phyloP scores from a whole-genome alignment of 2,113 vertebrate genomes.

The Salminus brasiliensis region DNA sequence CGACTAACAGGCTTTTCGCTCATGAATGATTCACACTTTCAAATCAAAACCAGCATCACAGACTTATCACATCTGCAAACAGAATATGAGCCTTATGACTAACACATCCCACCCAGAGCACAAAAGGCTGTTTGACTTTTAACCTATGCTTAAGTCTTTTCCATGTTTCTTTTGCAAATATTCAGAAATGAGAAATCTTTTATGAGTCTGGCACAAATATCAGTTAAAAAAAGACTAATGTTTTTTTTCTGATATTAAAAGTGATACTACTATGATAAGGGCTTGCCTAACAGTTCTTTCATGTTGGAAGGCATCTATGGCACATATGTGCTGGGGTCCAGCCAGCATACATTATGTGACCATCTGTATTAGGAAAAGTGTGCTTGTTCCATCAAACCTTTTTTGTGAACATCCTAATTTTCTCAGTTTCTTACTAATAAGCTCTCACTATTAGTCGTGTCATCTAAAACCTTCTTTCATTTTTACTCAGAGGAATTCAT shows the following conservation, averaged over 20 bases:
- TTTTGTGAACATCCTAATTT: slow-evolving; percentile 26
- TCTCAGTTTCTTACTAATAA: slow-evolving; percentile 29
- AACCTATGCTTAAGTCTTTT: neutral
- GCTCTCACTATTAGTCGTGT: slow-evolving; percentile 34
- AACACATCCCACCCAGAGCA: neutral
- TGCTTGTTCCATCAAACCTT: slow-evolving; percentile 4
- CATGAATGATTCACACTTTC: neutral
- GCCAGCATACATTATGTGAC: slow-evolving; percentile 44
- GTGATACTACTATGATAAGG: neutral
- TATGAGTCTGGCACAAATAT: neutral
- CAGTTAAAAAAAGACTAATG: neutral
- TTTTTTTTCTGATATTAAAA: neutral
- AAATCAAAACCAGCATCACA: neutral
- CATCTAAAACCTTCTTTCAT: slow-evolving; percentile 1
- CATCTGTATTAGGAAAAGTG: slow-evolving; percentile 34
- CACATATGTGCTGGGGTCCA: slow-evolving; percentile 40
- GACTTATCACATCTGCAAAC: neutral
- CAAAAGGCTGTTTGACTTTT: neutral
- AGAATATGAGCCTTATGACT: neutral
- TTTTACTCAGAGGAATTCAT: neutral
- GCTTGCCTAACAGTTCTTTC: neutral
- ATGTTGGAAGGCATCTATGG: slow-evolving; percentile 38
- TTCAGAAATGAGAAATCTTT: neutral
- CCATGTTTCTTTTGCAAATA: neutral
- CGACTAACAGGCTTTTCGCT: neutral